These are phyloP conservation scores for Anser cygnoides DNA, from an alignment of 2,113 vertebrate genomes.

Conservation along the genomic window DNA sequence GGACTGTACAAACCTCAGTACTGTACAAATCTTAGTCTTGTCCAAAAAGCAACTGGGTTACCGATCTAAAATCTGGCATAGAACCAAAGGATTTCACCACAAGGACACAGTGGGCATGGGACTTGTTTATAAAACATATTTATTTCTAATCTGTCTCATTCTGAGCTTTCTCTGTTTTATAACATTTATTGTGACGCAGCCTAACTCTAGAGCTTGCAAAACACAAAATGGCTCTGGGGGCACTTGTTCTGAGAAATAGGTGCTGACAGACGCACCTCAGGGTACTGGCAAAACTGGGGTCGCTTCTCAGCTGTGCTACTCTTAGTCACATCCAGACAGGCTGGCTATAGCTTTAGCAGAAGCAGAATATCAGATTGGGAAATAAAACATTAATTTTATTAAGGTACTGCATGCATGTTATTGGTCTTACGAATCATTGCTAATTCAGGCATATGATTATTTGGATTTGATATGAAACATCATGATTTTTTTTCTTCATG, in stretches of 20 bases:
- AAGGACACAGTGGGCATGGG: neutral
- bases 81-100: neutral
- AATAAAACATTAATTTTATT: neutral
- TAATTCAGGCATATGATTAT: neutral
- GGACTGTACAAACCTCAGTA: neutral
- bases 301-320: neutral
- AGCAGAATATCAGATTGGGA: neutral
- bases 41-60: neutral
- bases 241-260: constrained; percentile 44
- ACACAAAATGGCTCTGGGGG: neutral
- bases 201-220: neutral
- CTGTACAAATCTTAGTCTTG: neutral
- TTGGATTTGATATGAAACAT: neutral
- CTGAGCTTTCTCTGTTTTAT: neutral
- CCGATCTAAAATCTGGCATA: neutral
- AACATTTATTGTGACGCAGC: neutral
- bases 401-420: neutral
- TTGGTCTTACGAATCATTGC: fast-evolving
- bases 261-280: constrained; percentile 29
- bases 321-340: neutral
- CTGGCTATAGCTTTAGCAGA: neutral
- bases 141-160: neutral
- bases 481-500: neutral
- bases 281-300: constrained; percentile 34
- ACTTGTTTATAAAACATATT: neutral